Conservation (phyloP, 2,113 vertebrate genomes). For the Nycticryphes semicollaris region DNA sequence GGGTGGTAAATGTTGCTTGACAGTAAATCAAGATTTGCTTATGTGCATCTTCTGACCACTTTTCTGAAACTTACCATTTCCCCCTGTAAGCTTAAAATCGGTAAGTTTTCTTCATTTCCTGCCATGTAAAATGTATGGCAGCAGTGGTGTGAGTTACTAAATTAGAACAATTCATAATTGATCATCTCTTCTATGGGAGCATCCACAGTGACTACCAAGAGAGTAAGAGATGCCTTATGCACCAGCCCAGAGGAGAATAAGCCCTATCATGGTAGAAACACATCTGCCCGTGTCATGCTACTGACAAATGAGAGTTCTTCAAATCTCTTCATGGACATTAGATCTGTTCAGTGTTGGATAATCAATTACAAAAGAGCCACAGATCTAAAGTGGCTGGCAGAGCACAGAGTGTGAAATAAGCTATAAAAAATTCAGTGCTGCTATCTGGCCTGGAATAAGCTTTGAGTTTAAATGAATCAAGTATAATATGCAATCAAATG, state of each 20-base stretch:
- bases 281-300: not conserved
- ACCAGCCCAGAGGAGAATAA: not conserved
- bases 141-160: not conserved
- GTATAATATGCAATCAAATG: slow-evolving; percentile 13
- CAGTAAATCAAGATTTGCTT: not conserved
- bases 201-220: not conserved
- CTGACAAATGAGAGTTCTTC: not conserved
- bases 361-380: slow-evolving; percentile 18
- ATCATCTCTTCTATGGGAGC: not conserved
- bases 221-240: not conserved
- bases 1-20: not conserved
- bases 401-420: slow-evolving; percentile 37
- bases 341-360: not conserved
- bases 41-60: not conserved
- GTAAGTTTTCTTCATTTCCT: not conserved
- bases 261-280: not conserved
- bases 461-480: slow-evolving; percentile 23
- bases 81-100: not conserved
- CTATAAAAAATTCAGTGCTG: slow-evolving; percentile 25
- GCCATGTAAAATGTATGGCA: not conserved
- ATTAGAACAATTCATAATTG: not conserved
- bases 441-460: slow-evolving; percentile 6
- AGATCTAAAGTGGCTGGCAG: slow-evolving; percentile 9
- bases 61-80: not conserved
- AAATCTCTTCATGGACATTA: not conserved